A percentile compares a stretch with the other conserved stretches of the same genome.
These are phyloP conservation scores for Gymnoscopelus braueri DNA, from an alignment of 2,797 vertebrate species.

Conservation along the genomic window DNA sequence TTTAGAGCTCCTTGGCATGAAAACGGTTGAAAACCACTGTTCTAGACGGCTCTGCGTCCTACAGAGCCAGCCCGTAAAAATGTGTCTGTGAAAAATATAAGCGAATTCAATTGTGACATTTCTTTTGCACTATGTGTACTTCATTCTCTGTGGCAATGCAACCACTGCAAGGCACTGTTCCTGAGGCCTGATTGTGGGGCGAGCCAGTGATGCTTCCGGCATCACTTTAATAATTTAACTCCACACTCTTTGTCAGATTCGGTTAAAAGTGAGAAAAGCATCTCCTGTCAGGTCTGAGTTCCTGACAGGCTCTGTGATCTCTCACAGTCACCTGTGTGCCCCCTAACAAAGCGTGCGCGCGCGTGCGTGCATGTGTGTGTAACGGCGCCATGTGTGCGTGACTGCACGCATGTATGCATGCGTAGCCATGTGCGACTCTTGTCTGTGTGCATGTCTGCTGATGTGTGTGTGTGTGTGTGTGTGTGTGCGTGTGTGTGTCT, in stretches of 20 bases:
- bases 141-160: no score
- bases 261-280: slow-evolving; percentile 37
- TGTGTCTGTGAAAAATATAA: no score
- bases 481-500: neutral
- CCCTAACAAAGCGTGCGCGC: neutral
- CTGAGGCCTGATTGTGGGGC: slow-evolving; percentile 10
- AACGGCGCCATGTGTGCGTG: neutral
- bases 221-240: slow-evolving; percentile 48
- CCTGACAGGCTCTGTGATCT: slow-evolving; percentile 39
- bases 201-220: slow-evolving; percentile 22
- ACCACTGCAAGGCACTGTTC: neutral
- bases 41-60: no score
- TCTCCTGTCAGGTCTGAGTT: slow-evolving; percentile 34
- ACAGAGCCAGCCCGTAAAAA: no score
- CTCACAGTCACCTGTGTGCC: slow-evolving; percentile 12
- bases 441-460: slow-evolving; percentile 1
- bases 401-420: slow-evolving; percentile 5
- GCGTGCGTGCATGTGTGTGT: slow-evolving; percentile 3
- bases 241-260: slow-evolving; percentile 43
- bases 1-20: no score
- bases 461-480: slow-evolving; percentile 7
- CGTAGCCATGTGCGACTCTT: neutral
- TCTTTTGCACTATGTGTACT: no score
- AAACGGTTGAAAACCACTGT: no score
- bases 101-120: no score